These are phyloP conservation scores for Plemyria rubiginata DNA, from an alignment of 2,888 invertebrate genomes.

Conservation along the genomic window DNA sequence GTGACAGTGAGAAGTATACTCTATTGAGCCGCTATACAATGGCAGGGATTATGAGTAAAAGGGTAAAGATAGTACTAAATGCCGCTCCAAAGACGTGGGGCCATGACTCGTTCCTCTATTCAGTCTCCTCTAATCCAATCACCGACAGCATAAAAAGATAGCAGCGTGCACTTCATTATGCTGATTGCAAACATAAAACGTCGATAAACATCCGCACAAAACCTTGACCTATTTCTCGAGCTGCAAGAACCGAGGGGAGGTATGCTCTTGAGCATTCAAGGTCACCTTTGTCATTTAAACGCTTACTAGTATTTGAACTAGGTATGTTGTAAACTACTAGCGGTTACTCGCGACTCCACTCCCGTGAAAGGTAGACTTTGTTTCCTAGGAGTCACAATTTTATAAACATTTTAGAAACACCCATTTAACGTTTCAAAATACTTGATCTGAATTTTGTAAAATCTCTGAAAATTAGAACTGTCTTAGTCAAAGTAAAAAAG, in stretches of 20 bases:
- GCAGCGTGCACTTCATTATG: conserved; percentile 8
- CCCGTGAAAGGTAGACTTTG: too few relatives aligned
- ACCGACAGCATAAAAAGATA: conserved; percentile 1
- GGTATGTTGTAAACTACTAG: not conserved
- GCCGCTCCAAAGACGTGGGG: not conserved
- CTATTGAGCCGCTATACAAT: too few relatives aligned
- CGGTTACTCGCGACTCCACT: not conserved
- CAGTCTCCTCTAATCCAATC: not conserved
- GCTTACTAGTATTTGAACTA: conserved; percentile 5
- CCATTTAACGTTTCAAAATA: too few relatives aligned
- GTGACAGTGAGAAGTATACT: too few relatives aligned
- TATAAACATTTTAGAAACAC: too few relatives aligned
- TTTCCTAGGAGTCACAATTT: too few relatives aligned
- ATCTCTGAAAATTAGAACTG: too few relatives aligned
- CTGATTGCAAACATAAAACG: conserved; percentile 12
- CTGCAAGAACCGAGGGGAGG: conserved; percentile 19
- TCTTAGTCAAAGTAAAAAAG: too few relatives aligned
- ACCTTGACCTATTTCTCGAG: conserved; percentile 25
- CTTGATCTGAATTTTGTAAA: too few relatives aligned
- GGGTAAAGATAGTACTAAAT: not conserved
- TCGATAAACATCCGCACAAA: conserved; percentile 12
- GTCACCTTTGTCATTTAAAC: conserved; percentile 23
- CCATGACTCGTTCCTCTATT: not conserved
- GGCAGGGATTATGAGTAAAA: too few relatives aligned
- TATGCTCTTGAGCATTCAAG: conserved; percentile 20